Conservation (phyloP, 2,888 invertebrate species). For the Papilio protenor region DNA sequence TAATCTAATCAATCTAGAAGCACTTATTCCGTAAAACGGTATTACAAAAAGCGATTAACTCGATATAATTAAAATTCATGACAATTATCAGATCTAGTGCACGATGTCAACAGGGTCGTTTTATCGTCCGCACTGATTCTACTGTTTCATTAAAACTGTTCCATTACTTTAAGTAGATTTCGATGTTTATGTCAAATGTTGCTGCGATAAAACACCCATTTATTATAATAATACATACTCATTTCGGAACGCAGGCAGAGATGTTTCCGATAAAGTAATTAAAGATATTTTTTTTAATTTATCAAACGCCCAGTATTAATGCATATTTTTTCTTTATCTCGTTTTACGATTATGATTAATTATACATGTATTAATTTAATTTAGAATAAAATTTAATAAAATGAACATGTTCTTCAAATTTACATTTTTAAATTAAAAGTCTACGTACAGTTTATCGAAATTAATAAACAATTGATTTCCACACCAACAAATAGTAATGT, state of each 20-base stretch:
- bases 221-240: conserved; percentile 79
- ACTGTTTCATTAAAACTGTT: conserved; percentile 75
- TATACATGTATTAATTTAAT: background rate
- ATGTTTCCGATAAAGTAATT: conserved; percentile 52
- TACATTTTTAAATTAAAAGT: background rate
- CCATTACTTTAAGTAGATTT: conserved; percentile 83
- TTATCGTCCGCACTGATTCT: conserved; percentile 72
- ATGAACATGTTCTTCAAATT: background rate
- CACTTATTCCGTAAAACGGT: conserved; percentile 15
- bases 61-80: conserved; percentile 43
- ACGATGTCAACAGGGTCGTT: conserved; percentile 55
- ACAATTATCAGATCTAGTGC: conserved; percentile 47
- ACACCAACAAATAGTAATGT: background rate
- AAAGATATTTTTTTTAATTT: conserved; percentile 39
- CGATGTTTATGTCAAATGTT: conserved; percentile 81
- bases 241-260: conserved; percentile 66
- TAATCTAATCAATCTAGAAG: conserved; percentile 16
- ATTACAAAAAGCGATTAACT: conserved; percentile 28
- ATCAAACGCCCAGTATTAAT: background rate
- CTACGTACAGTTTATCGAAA: background rate
- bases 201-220: conserved; percentile 79
- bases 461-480: background rate
- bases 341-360: background rate
- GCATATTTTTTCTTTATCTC: background rate
- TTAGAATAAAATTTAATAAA: background rate